These are phyloP conservation scores for Nasua narica DNA, from an alignment of 2,797 vertebrate species.

Conservation along the genomic window DNA sequence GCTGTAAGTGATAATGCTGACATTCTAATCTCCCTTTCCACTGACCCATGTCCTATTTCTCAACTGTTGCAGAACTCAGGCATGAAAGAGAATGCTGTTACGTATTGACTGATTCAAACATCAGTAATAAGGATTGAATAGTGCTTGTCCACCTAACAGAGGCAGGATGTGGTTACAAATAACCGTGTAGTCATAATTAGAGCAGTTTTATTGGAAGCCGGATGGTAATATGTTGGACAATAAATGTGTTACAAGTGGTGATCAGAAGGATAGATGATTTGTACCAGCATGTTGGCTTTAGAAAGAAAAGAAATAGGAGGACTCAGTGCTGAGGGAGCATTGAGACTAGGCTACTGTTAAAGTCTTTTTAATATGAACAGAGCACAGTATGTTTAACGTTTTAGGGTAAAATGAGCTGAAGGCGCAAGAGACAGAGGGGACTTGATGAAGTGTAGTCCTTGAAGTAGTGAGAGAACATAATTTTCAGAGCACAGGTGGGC, in stretches of 20 bases:
- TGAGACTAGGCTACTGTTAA: neutral
- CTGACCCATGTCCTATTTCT: neutral
- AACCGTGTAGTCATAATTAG: neutral
- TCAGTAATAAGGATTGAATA: neutral
- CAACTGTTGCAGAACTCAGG: neutral
- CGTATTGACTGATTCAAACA: neutral
- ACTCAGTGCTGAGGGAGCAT: neutral
- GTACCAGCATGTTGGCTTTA: neutral
- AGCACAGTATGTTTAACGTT: neutral
- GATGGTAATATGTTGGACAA: neutral
- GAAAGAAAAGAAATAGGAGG: neutral
- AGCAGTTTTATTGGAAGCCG: neutral
- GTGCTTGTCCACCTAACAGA: neutral
- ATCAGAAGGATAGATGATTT: neutral
- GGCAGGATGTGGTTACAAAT: neutral
- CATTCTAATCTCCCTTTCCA: constrained; percentile 8
- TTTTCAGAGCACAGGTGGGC: neutral
- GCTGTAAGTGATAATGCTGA: neutral
- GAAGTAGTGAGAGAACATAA: neutral
- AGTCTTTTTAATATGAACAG: neutral
- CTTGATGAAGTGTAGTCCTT: neutral
- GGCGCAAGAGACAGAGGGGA: neutral
- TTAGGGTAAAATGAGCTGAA: neutral
- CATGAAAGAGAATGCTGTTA: neutral
- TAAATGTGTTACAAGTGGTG: neutral